Evolutionary conservation across 1,140 invertebrate species (phyloP).

Genomic region (Drosophila neocordata): DNA sequence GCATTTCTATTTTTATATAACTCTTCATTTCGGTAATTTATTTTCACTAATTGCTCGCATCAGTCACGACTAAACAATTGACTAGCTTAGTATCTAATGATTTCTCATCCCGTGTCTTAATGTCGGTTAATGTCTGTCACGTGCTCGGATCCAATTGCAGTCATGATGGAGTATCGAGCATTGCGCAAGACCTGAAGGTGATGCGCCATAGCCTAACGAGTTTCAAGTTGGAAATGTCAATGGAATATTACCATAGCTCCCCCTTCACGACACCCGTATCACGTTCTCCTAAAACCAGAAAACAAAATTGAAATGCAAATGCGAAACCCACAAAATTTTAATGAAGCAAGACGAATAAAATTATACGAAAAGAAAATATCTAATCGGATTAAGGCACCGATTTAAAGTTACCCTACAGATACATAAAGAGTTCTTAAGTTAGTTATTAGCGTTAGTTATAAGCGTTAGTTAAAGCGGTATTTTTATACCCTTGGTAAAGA

Average conservation of each 20-base stretch:
- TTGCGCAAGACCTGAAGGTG: slow-evolving; percentile 1
- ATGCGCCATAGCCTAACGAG: slow-evolving; percentile 18
- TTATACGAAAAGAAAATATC: neutral
- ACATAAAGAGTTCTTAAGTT: too few species aligned
- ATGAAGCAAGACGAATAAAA: slow-evolving; percentile 32
- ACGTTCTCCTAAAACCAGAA: neutral
- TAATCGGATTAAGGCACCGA: neutral
- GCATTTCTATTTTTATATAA: neutral
- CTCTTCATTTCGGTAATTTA: slow-evolving; percentile 28
- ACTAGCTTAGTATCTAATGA: slow-evolving; percentile 14
- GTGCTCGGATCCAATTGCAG: slow-evolving; percentile 34
- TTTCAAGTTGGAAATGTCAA: slow-evolving; percentile 45
- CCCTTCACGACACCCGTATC: neutral
- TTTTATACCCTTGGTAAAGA: too few species aligned
- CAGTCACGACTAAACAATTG: slow-evolving; percentile 56
- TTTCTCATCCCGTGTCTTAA: neutral
- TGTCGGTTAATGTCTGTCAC: slow-evolving; percentile 65
- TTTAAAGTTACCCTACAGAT: neutral
- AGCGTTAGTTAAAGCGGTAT: too few species aligned
- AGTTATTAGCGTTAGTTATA: too few species aligned
- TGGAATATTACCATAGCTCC: slow-evolving; percentile 52
- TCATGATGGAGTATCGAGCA: slow-evolving; percentile 36
- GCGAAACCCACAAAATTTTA: slow-evolving; percentile 38
- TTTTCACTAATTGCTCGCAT: slow-evolving; percentile 32
- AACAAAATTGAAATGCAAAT: slow-evolving; percentile 59